A percentile compares a stretch with the other conserved stretches of the same genome.
phyloP scores from a whole-genome alignment of 2,888 invertebrate genomes.

The Cerceris ruficornis region DNA sequence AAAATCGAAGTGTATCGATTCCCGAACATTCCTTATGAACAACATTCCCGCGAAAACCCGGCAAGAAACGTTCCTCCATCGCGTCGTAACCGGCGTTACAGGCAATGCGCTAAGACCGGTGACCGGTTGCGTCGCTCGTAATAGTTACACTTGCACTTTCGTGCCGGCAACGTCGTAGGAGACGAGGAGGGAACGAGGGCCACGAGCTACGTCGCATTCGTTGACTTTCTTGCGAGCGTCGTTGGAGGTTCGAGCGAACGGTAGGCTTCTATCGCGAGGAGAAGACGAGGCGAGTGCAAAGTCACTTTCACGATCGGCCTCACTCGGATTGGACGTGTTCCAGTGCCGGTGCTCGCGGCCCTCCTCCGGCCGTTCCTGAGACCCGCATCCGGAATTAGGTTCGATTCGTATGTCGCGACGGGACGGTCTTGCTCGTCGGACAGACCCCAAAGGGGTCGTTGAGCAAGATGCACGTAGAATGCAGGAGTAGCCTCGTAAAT shows the following conservation, averaged over 20 bases:
- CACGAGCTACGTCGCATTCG: slow-evolving; percentile 22
- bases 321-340: slow-evolving; percentile 52
- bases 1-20: too few species aligned
- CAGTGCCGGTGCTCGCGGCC: slow-evolving; percentile 27
- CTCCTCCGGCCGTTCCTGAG: slow-evolving; percentile 5
- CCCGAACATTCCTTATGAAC: slow-evolving; percentile 26
- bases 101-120: slow-evolving; percentile 57
- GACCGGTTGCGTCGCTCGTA: slow-evolving; percentile 58
- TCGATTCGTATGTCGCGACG: slow-evolving; percentile 13
- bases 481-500: too few species aligned
- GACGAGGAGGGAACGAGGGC: too few species aligned
- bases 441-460: too few species aligned
- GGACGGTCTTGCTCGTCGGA: too few species aligned
- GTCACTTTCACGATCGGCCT: slow-evolving; percentile 51
- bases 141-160: slow-evolving; percentile 67
- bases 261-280: slow-evolving; percentile 15
- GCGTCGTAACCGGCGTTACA: not conserved
- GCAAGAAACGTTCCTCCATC: slow-evolving; percentile 11
- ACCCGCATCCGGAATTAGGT: slow-evolving; percentile 29
- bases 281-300: slow-evolving; percentile 19
- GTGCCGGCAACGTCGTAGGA: slow-evolving; percentile 4
- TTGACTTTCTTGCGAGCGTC: slow-evolving; percentile 33
- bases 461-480: too few species aligned
- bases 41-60: slow-evolving; percentile 47
- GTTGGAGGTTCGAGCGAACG: slow-evolving; percentile 9